A percentile compares a stretch with the other conserved stretches of the same genome.
These are phyloP conservation scores for Xanthorhoe designata DNA, from an alignment of 2,888 invertebrate genomes.

Conservation along the genomic window DNA sequence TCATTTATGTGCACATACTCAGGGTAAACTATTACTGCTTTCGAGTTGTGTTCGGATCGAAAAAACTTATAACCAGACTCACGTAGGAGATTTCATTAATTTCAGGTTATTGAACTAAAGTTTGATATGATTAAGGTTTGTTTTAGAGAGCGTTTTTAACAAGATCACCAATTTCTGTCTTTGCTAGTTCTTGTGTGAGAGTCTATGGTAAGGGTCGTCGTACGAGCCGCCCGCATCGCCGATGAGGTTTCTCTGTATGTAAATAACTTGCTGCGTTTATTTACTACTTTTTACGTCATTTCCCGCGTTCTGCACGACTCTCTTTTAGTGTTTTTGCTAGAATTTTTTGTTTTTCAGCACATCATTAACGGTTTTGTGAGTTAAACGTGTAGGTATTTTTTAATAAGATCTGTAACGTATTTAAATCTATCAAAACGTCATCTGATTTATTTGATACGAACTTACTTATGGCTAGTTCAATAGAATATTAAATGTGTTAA, in stretches of 20 bases:
- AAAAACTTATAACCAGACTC: background rate
- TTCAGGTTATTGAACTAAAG: too few species aligned
- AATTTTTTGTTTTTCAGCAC: conserved; percentile 13
- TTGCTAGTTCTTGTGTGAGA: conserved; percentile 12
- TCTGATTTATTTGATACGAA: too few species aligned
- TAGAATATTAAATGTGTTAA: too few species aligned
- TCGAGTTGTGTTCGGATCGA: conserved; percentile 24
- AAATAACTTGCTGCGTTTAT: conserved; percentile 61
- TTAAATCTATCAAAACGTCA: background rate
- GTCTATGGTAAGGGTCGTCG: conserved; percentile 38
- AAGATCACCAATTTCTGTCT: too few species aligned
- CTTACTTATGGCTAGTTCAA: too few species aligned
- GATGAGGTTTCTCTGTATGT: conserved; percentile 59
- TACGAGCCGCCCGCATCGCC: conserved; percentile 51
- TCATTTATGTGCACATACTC: conserved; percentile 56
- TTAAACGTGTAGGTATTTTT: background rate
- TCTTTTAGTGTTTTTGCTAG: conserved; percentile 24
- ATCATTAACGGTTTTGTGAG: conserved; percentile 16
- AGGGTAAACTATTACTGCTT: conserved; percentile 27
- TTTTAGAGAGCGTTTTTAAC: too few species aligned
- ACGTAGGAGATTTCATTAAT: background rate
- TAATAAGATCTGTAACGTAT: background rate
- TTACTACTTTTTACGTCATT: conserved; percentile 57
- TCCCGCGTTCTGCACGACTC: conserved; percentile 40
- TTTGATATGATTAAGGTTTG: too few species aligned